phyloP scores from a whole-genome alignment of 2,797 vertebrate species.

The Malacoctenus gilli region DNA sequence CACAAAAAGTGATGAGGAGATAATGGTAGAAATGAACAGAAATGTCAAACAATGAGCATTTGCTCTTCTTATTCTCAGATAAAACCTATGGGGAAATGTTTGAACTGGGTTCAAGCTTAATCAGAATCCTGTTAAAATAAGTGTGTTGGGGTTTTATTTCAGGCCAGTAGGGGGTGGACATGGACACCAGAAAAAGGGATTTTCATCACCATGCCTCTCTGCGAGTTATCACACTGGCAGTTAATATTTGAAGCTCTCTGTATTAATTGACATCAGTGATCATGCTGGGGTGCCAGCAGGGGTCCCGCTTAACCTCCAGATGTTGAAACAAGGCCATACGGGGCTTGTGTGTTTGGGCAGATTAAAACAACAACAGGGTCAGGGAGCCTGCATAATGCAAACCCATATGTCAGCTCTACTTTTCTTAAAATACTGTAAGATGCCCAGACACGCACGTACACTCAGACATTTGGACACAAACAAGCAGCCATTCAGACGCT shows the following conservation, averaged over 20 bases:
- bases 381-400: slow-evolving; percentile 27
- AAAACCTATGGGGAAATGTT: too few species aligned
- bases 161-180: slow-evolving; percentile 59
- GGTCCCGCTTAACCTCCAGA: slow-evolving; percentile 56
- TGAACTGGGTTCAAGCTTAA: too few species aligned
- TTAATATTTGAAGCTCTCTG: slow-evolving; percentile 27
- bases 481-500: background rate
- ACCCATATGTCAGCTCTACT: slow-evolving; percentile 29
- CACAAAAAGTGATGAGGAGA: too few species aligned
- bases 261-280: slow-evolving; percentile 35
- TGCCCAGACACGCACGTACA: slow-evolving; percentile 1
- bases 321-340: slow-evolving; percentile 63
- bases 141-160: slow-evolving; percentile 29
- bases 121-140: too few species aligned
- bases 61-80: too few species aligned
- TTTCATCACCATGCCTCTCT: slow-evolving; percentile 8
- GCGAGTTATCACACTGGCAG: slow-evolving; percentile 3
- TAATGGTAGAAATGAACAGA: too few species aligned
- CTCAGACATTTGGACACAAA: slow-evolving; percentile 25
- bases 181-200: slow-evolving; percentile 17
- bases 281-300: slow-evolving; percentile 37
- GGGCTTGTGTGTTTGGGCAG: slow-evolving; percentile 51
- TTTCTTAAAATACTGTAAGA: slow-evolving; percentile 22
- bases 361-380: slow-evolving; percentile 62
- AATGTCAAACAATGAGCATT: too few species aligned